Evolutionary conservation across 2,113 vertebrate species (phyloP).

Genomic region (Artemisiospiza belli): DNA sequence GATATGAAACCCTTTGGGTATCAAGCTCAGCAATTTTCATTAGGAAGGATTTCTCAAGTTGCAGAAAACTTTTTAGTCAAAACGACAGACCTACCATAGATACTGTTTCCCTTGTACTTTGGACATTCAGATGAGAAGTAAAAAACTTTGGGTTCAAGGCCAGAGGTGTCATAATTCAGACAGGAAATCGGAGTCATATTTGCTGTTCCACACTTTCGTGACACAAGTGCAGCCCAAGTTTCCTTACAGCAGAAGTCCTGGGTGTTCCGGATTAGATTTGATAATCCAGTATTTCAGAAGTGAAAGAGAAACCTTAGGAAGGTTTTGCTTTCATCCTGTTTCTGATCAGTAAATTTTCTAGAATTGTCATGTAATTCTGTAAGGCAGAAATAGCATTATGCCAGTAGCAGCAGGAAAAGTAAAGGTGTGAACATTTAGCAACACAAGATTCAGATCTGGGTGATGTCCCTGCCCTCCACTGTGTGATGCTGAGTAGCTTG

Average conservation of each 20-base stretch:
- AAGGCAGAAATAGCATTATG: not conserved
- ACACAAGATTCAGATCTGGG: not conserved
- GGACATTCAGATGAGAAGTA: not conserved
- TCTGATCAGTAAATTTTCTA: not conserved
- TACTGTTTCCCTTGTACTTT: not conserved
- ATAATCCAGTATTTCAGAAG: not conserved
- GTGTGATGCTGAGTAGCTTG: not conserved
- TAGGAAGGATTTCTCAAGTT: not conserved
- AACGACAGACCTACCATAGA: not conserved
- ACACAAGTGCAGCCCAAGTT: rapidly evolving
- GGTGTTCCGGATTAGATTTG: not conserved
- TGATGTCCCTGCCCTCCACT: not conserved
- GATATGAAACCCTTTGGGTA: not conserved
- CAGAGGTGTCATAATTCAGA: not conserved
- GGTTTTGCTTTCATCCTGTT: not conserved
- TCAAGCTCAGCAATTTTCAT: not conserved
- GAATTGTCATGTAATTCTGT: not conserved
- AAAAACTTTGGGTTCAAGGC: not conserved
- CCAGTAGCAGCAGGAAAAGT: not conserved
- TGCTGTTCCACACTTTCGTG: not conserved
- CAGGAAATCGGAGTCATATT: not conserved
- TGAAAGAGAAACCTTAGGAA: not conserved
- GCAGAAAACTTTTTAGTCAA: not conserved
- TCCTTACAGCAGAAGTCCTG: not conserved
- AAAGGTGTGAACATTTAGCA: not conserved